phyloP scores from a whole-genome alignment of 2,888 invertebrate species.

The Ichneumon xanthorius region DNA sequence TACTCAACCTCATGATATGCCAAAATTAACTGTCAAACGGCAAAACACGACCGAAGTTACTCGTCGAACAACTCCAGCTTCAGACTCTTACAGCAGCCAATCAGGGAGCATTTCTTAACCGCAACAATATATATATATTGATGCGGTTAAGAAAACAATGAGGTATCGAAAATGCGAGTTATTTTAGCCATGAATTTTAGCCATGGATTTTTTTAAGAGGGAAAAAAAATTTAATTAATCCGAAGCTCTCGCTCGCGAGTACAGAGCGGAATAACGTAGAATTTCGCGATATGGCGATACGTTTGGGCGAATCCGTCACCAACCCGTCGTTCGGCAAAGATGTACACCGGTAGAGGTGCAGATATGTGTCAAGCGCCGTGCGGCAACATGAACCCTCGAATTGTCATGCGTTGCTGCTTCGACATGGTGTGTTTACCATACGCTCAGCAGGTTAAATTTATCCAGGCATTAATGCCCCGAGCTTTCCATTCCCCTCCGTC shows the following conservation, averaged over 20 bases:
- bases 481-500: slow-evolving; percentile 6
- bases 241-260: not conserved
- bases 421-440: slow-evolving; percentile 73
- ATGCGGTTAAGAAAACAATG: too few species aligned
- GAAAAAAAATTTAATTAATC: slow-evolving; percentile 4
- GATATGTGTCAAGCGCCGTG: slow-evolving; percentile 32
- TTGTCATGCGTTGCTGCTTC: slow-evolving; percentile 62
- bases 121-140: too few species aligned
- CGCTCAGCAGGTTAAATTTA: slow-evolving; percentile 68
- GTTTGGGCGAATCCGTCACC: not conserved
- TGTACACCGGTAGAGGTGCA: not conserved
- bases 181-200: too few species aligned
- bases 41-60: too few species aligned
- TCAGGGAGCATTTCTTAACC: too few species aligned
- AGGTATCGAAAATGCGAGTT: too few species aligned
- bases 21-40: too few species aligned
- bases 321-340: slow-evolving; percentile 37
- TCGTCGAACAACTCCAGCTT: too few species aligned
- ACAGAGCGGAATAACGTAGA: not conserved
- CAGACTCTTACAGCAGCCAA: too few species aligned
- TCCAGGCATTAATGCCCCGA: slow-evolving; percentile 66
- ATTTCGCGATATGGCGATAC: not conserved
- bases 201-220: too few species aligned
- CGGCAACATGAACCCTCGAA: slow-evolving; percentile 39
- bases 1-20: too few species aligned